Conservation (phyloP, 2,888 invertebrate species). For the Furcula furcula region DNA sequence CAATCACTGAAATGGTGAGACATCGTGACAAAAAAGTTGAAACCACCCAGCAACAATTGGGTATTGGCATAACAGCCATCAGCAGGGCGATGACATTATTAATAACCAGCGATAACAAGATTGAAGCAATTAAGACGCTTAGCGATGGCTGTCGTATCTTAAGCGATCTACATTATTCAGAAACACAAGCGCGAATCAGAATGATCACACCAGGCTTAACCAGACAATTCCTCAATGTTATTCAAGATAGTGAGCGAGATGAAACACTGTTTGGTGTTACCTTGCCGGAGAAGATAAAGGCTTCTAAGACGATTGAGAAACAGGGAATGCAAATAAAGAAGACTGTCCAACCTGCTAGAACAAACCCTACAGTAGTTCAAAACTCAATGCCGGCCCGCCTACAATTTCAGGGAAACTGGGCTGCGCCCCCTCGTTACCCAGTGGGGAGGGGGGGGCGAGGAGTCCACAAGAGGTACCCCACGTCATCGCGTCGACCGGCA, state of each 20-base stretch:
- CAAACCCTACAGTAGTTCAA: not conserved
- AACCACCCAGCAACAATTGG: constrained; percentile 8
- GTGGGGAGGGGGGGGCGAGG: constrained; percentile 17
- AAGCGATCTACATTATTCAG: constrained; percentile 10
- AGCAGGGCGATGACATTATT: constrained; percentile 13
- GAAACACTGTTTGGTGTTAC: constrained; percentile 1
- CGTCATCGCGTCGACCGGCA: not conserved
- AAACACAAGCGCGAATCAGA: constrained; percentile 12
- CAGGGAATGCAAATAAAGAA: constrained; percentile 4
- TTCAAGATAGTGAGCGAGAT: constrained; percentile 10
- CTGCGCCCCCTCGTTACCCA: constrained; percentile 18
- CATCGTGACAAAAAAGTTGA: constrained; percentile 11
- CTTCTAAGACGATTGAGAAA: constrained; percentile 1
- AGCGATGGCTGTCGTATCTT: constrained; percentile 19
- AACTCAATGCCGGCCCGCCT: not conserved
- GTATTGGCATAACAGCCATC: constrained; percentile 11
- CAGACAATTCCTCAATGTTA: constrained; percentile 11
- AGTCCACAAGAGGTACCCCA: constrained; percentile 2
- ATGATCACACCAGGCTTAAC: constrained; percentile 16
- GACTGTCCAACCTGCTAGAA: not conserved
- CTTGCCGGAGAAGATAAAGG: constrained; percentile 3
- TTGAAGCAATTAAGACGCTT: constrained; percentile 12
- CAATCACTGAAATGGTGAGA: constrained; percentile 8
- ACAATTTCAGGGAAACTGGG: constrained; percentile 5
- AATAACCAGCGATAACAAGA: constrained; percentile 11